Base-by-base conservation (phyloP, 2,113 vertebrate species). In the Sturnus vulgaris region DNA sequence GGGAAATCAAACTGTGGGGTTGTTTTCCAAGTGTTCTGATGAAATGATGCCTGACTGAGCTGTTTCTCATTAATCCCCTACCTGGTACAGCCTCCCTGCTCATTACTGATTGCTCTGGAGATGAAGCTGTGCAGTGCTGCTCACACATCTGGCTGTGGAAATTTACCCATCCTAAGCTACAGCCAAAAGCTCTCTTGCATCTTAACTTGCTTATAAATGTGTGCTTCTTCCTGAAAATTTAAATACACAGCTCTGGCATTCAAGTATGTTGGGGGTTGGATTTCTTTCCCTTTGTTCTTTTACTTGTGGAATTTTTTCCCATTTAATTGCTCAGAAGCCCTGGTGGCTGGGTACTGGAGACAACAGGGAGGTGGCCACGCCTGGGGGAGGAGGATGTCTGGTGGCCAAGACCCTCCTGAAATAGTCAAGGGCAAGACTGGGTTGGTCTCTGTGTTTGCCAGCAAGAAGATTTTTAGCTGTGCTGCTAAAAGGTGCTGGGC, bases 391-490 rank as follows among this genome's bases (percentile, higher is more conserved):
- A 42, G 40, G 40, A 42, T 42, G 40, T 42, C 40, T 42, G 40
- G 40, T 83, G 52, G 94, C 94, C 94, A 97, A 86, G 63, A 18
- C 75, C 56, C 27, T 95, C 95, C 92, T 96, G 9, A 61, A 65
- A 37, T 92, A 97, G 92, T 95, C 96, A 96, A 96, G 96, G 94
- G 95, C 96, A 96, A 97, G 94, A 96, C 95, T 97, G 94, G 96
- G 80, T 95, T 97, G 95, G 96, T 91, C 96, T 96, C 96, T 97
- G 94, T 94, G 92, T 96, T 95, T 92, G 96, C 95, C 96, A 95
- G 94, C 96, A 97, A 86, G 94, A 96, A 97, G 95, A 95, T 60
- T 17, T 52, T 52, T 52, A 30, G 27, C 27, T 52, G 9, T 28
- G 16, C 50, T 52, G 50, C 6, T n/a, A n/a, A n/a, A n/a, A 16